These are phyloP conservation scores for Labeo catla DNA, from an alignment of 2,113 vertebrate species.

Conservation along the genomic window DNA sequence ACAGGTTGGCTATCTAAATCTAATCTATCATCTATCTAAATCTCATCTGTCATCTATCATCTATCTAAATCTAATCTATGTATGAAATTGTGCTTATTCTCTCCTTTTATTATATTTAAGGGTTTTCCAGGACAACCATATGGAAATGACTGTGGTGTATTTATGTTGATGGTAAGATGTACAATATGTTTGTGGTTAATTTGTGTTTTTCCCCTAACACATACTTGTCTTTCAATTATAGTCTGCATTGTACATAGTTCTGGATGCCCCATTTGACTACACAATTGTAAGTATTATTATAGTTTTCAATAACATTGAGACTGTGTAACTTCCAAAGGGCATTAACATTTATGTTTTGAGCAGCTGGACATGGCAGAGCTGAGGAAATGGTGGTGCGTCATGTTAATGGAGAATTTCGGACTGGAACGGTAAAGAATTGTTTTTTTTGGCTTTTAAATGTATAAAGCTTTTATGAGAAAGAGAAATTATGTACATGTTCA, in stretches of 20 bases:
- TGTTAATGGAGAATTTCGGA: constrained; percentile 9
- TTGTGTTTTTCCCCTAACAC: not conserved
- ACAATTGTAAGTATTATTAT: not conserved
- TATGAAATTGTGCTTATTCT: not conserved
- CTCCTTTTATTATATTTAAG: too few relatives aligned
- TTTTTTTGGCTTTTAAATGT: not conserved
- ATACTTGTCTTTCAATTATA: not conserved
- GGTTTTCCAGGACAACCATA: too few relatives aligned
- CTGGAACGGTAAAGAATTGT: not conserved
- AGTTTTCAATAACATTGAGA: not conserved
- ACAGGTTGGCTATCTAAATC: not conserved
- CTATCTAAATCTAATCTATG: not conserved
- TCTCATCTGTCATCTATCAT: not conserved
- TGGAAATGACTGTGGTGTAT: too few relatives aligned
- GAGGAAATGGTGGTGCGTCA: not conserved
- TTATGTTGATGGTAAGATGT: too few relatives aligned
- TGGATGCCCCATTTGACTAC: constrained; percentile 3
- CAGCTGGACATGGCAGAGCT: not conserved
- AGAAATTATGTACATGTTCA: not conserved
- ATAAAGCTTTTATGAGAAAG: not conserved
- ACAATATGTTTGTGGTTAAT: not conserved
- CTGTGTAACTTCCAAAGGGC: not conserved
- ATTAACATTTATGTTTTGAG: constrained; percentile 1
- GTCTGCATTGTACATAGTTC: constrained; percentile 9
- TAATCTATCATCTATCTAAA: too few relatives aligned